Evolutionary conservation across 1,140 invertebrate species (phyloP), one percentile per base, ranked within the genome.

Genomic region (Anthonomus grandis): DNA sequence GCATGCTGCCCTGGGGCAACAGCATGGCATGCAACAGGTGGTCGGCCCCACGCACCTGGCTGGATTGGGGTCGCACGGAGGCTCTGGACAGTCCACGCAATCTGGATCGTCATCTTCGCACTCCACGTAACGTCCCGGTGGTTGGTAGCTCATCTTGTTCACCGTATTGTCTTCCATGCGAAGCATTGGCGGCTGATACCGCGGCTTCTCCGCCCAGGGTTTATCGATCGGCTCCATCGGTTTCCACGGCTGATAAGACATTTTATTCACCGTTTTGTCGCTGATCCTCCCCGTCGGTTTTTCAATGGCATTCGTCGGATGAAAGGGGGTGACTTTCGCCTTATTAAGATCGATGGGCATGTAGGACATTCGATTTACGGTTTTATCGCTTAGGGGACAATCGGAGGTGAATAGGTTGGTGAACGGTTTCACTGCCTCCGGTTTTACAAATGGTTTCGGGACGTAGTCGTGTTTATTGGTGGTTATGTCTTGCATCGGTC

Each of bases 381-480:
- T 80, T 63, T 77, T 75, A 12, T 76, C 73, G 57, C 70, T 71
- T 34, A 73, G 61, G 6, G 72, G 69, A 46, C 72, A 74, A 13
- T 65, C 68, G 17, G 72, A 74, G 1, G 71, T 65, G 53, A 70
- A 72, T 9, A 81, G 73, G 47, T 75, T 74, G 4, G 69, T 68
- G 9, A 66, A 64, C 0, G 79, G 79, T 15, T 74, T 13, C 6
- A 79, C 70, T n/a, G 68, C 41, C 8, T 70, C 57, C 17, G 63
- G 17, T 50, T 64, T 71, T 2, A 74, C 71, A 39, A 73, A 69
- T 0, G 76, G 79, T 72, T 87, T 88, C 49, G 85, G 81, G 8
- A 84, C 81, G 65, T 81, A 88, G 74, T 87, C 86, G 62, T 85
- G 83, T 56, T 85, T 84, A 53, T 86, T 81, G 8, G 85, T 87